Evolutionary conservation across 2,888 invertebrate genomes (phyloP).

Genomic region (Proisotoma minuta): DNA sequence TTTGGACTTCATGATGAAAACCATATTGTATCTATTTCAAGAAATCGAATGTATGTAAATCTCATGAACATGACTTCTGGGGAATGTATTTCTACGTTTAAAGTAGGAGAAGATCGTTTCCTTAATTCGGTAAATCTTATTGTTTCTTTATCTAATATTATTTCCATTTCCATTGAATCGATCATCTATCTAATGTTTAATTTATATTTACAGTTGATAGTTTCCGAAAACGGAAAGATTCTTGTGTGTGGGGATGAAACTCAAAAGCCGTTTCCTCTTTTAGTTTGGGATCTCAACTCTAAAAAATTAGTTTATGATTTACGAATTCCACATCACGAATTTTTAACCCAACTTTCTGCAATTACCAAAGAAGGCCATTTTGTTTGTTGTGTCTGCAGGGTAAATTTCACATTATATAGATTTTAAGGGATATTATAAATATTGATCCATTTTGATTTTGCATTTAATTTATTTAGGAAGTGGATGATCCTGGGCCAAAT

Average conservation of each 20-base stretch:
- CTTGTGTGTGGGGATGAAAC: constrained; percentile 88
- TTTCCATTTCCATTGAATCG: too few species aligned
- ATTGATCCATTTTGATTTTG: background rate
- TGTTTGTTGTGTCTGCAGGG: constrained; percentile 56
- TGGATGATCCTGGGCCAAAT: constrained; percentile 74
- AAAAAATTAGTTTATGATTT: constrained; percentile 79
- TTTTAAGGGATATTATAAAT: background rate
- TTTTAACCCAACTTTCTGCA: constrained; percentile 74
- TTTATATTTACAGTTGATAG: too few species aligned
- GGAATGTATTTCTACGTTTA: constrained; percentile 79
- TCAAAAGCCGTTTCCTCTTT: constrained; percentile 81
- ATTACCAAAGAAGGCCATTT: constrained; percentile 75
- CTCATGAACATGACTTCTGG: constrained; percentile 77
- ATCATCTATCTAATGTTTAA: too few species aligned
- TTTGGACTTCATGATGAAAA: constrained; percentile 75
- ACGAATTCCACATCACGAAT: constrained; percentile 83
- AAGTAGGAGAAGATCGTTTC: constrained; percentile 78
- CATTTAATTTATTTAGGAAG: constrained; percentile 54
- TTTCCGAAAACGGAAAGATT: constrained; percentile 80
- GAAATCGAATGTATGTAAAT: constrained; percentile 85
- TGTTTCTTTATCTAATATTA: too few species aligned
- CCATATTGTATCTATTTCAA: constrained; percentile 74
- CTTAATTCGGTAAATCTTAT: too few species aligned
- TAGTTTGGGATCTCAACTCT: constrained; percentile 82
- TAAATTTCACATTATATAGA: constrained; percentile 33